phyloP scores from a whole-genome alignment of 2,797 vertebrate genomes.

The Neostethus bicornis region DNA sequence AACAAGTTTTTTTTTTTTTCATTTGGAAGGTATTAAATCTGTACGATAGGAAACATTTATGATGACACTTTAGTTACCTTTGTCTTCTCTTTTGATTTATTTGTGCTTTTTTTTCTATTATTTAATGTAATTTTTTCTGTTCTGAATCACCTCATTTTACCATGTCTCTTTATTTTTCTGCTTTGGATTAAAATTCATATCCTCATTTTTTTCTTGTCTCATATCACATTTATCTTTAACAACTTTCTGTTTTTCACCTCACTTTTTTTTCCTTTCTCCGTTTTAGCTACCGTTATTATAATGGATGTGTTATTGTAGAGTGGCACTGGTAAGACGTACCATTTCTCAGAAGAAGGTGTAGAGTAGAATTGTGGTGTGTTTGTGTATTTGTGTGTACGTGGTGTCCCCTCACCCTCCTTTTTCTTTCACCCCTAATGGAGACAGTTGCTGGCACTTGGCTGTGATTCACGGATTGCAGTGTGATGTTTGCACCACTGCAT shows the following conservation, averaged over 20 bases:
- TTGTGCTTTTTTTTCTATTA: constrained; percentile 33
- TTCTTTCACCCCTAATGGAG: constrained; percentile 26
- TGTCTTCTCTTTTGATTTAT: constrained; percentile 43
- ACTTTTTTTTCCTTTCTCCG: constrained; percentile 41
- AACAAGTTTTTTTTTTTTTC: not conserved
- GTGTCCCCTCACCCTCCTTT: not conserved
- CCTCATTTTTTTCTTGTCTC: constrained; percentile 36
- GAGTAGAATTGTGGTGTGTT: constrained; percentile 64
- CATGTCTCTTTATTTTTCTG: constrained; percentile 36
- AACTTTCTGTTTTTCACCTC: constrained; percentile 60
- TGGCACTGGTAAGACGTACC: constrained; percentile 78
- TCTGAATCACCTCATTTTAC: constrained; percentile 65
- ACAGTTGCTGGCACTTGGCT: constrained; percentile 30
- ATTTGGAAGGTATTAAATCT: no score
- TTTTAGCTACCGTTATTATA: constrained; percentile 81
- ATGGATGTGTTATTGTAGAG: constrained; percentile 78
- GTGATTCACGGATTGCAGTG: constrained; percentile 45
- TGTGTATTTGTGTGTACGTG: no score
- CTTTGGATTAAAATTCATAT: constrained; percentile 48
- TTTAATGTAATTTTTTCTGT: constrained; percentile 62
- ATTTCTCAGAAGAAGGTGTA: constrained; percentile 48
- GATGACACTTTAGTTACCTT: no score
- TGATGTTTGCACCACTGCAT: constrained; percentile 23
- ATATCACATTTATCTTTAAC: constrained; percentile 59
- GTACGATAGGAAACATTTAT: no score